Conservation (phyloP, 2,797 vertebrate species). For the Alcedo atthis region DNA sequence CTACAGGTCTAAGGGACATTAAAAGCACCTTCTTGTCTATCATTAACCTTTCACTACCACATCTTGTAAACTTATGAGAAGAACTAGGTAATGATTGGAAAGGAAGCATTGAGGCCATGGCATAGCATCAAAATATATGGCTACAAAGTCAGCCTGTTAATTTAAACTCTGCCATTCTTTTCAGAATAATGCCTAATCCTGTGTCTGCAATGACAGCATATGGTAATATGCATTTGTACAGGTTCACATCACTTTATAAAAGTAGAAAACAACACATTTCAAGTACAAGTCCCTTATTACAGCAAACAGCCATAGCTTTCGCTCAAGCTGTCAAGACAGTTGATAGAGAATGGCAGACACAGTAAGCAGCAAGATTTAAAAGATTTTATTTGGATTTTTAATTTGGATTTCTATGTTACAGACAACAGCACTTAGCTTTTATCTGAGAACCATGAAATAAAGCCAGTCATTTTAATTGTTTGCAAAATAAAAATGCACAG, state of each 20-base stretch:
- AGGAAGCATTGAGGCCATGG: not conserved
- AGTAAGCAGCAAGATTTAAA: not conserved
- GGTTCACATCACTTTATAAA: not conserved
- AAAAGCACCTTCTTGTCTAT: not conserved
- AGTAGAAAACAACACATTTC: not conserved
- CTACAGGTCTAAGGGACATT: not conserved
- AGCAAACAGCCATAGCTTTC: not conserved
- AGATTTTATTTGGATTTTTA: not conserved
- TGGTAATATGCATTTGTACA: not conserved
- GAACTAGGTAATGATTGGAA: not conserved
- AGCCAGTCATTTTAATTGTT: not conserved
- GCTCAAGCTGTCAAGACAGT: not conserved
- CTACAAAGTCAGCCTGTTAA: not conserved
- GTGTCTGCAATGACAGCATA: not conserved
- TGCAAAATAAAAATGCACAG: not conserved
- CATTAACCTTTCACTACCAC: not conserved
- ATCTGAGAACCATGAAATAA: not conserved
- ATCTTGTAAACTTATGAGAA: not conserved
- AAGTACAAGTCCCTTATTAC: not conserved
- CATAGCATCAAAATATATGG: not conserved
- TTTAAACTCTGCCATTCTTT: not conserved
- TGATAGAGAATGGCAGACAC: not conserved
- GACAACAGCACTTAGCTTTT: not conserved
- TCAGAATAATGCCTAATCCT: not conserved
- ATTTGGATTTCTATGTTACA: not conserved